Conservation (phyloP, 2,113 vertebrate species). For the Mastomys natalensis region DNA sequence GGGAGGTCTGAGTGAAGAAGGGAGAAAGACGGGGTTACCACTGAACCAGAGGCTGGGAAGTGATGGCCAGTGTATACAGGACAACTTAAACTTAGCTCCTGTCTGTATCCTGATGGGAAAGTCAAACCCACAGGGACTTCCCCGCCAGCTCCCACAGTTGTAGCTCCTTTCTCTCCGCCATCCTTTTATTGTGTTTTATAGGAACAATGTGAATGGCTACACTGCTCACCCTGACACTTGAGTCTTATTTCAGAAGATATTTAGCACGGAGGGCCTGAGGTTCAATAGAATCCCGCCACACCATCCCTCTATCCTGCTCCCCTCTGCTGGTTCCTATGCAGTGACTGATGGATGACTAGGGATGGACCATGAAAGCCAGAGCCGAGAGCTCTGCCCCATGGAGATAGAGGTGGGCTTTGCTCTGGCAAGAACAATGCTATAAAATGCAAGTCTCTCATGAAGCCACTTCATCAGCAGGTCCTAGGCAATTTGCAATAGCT, state of each 20-base stretch:
- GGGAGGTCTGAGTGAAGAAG: slow-evolving; percentile 82
- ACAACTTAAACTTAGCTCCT: slow-evolving; percentile 70
- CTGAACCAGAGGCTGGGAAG: slow-evolving; percentile 67
- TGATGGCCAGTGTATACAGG: slow-evolving; percentile 68
- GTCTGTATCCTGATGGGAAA: slow-evolving; percentile 71
- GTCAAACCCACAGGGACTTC: slow-evolving; percentile 74
- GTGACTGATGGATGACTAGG: neutral
- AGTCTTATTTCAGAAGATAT: slow-evolving; percentile 80
- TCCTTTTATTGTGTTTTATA: slow-evolving; percentile 78
- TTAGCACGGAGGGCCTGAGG: slow-evolving; percentile 68
- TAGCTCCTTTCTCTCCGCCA: slow-evolving; percentile 69
- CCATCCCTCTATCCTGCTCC: slow-evolving; percentile 23
- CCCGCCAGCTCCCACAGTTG: slow-evolving; percentile 78
- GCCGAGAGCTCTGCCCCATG: fast-evolving
- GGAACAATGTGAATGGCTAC: slow-evolving; percentile 69
- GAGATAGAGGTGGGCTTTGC: fast-evolving
- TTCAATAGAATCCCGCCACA: slow-evolving; percentile 21
- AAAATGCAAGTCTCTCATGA: fast-evolving
- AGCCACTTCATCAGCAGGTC: neutral
- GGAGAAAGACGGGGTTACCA: neutral
- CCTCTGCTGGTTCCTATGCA: neutral
- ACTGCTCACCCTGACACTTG: slow-evolving; percentile 73
- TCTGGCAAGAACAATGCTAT: neutral
- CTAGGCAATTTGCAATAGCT: too few relatives aligned
- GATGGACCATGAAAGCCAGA: fast-evolving